Base-by-base conservation (phyloP, 2,797 vertebrate genomes). In the Tangara arthus region DNA sequence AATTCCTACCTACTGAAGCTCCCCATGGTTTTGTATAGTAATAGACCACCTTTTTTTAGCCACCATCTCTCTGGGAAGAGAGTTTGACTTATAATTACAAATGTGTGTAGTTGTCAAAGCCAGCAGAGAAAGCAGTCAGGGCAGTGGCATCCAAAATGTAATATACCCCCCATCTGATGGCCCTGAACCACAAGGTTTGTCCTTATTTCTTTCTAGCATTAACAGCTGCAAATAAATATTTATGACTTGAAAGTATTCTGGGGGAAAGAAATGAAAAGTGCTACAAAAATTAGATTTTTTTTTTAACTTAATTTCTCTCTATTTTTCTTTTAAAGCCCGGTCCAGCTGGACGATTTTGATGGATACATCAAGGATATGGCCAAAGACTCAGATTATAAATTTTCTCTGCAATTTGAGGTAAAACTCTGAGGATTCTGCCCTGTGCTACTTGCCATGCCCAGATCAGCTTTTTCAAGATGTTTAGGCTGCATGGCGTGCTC, bases 341-440 rank as follows among this genome's bases (percentile, higher is more conserved):
- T 99, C 57, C 99, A 99, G 96, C 76, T 99, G 78, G 99, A 99
- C 13, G 99, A 99, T 97, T 99, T 99, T 75, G 99, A 99, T 6
- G 96, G 98, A 15, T 99, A 99, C 96, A 98, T 99, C 94, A 99
- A 99, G 96, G 99, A 99, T 37, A 99, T 99, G 99, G 98, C 98
- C 95, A 99, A 99, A 98, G 99, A 99, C 97, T 99, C 99, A 0
- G 99, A 99, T 77, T 99, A 99, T 87, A 99, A 99, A 97, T 99
- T 99, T 96, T 99, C 99, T 28, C 98, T 99, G 95, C 99, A 99
- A 89, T 99, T 99, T 92, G 99, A 99, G 99, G 99, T 99, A 97
- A 97, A 91, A 34, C 66, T 68, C 37, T 11, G 28, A 9, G 34
- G 8, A 28, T 17, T 75, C 21, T n/a, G 15, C n/a, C 12, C 44